These are phyloP conservation scores for Pseudomyrmex sp. DNA, from an alignment of 1,140 invertebrate genomes.

Conservation along the genomic window DNA sequence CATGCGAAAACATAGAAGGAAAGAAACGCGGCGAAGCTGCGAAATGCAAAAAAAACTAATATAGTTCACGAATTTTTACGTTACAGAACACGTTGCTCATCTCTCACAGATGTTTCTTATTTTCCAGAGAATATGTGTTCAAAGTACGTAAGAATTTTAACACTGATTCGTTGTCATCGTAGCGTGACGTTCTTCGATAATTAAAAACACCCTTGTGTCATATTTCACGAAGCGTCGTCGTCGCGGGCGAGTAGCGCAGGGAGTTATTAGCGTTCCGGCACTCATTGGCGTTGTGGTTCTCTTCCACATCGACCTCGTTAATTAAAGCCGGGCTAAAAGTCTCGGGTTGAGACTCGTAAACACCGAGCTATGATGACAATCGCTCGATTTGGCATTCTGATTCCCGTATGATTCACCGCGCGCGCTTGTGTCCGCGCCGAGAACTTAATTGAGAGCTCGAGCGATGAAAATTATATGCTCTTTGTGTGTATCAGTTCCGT, in stretches of 20 bases:
- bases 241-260: too few relatives aligned
- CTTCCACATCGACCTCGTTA: constrained; percentile 57
- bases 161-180: neutral
- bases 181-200: constrained; percentile 30
- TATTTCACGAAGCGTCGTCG: constrained; percentile 5
- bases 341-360: constrained; percentile 48
- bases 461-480: constrained; percentile 46
- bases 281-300: constrained; percentile 48
- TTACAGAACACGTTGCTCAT: neutral
- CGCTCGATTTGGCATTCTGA: constrained; percentile 62
- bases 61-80: neutral
- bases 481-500: constrained; percentile 37
- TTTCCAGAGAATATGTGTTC: neutral
- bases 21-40: neutral
- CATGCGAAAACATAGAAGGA: too few relatives aligned
- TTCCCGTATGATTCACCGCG: constrained; percentile 51
- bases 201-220: constrained; percentile 29
- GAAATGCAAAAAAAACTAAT: neutral
- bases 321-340: constrained; percentile 53
- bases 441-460: constrained; percentile 44
- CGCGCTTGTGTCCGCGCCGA: constrained; percentile 10
- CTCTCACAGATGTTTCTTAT: neutral
- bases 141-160: neutral
- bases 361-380: constrained; percentile 58
- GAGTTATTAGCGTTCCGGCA: constrained; percentile 56